Evolutionary conservation across 2,888 invertebrate genomes (phyloP).

Genomic region (Drosophila cognata): DNA sequence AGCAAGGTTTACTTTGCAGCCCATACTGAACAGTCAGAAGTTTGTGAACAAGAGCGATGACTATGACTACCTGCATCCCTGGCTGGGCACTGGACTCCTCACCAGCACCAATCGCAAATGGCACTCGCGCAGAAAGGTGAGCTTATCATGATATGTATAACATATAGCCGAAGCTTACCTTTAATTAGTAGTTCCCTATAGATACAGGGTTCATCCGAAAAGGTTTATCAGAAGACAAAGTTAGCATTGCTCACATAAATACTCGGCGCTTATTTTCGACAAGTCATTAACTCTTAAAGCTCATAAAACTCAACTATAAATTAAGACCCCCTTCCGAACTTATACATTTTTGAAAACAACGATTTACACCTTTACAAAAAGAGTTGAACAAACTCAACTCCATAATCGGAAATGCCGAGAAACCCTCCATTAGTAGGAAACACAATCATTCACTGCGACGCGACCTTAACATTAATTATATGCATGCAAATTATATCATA

Average conservation of each 20-base stretch:
- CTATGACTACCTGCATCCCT: conserved; percentile 87
- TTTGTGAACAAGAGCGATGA: conserved; percentile 87
- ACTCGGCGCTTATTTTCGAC: neutral
- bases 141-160: neutral
- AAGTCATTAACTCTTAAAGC: neutral
- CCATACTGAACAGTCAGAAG: conserved; percentile 86
- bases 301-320: neutral
- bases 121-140: conserved; percentile 87
- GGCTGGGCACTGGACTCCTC: conserved; percentile 87
- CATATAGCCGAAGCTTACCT: neutral
- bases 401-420: neutral
- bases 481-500: neutral
- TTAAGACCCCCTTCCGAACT: neutral
- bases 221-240: neutral
- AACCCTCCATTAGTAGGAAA: neutral
- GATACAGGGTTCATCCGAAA: neutral
- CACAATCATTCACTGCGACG: neutral
- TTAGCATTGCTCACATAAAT: neutral
- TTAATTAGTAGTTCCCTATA: neutral
- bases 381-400: neutral
- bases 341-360: neutral
- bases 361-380: neutral
- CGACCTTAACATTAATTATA: neutral
- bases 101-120: conserved; percentile 87
- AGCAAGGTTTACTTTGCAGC: conserved; percentile 79